These are phyloP conservation scores for Polypedilum vanderplanki DNA, from an alignment of 1,140 invertebrate genomes.

Conservation along the genomic window DNA sequence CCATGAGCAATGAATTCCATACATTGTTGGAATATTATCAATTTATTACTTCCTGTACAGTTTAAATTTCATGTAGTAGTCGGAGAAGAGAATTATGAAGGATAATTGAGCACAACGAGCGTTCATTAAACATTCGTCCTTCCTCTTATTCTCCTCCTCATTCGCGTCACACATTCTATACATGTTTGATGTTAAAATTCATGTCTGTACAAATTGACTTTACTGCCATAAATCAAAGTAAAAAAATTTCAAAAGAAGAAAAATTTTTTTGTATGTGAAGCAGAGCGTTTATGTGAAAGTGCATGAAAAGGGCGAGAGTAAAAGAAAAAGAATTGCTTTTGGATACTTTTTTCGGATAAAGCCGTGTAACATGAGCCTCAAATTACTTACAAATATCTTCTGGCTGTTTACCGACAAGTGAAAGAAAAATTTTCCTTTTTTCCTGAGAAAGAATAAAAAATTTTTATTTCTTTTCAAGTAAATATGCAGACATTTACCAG, in stretches of 20 bases:
- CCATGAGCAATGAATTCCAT: too few relatives aligned
- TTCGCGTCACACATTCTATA: background rate
- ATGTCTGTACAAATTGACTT: conserved; percentile 18
- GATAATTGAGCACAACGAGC: conserved; percentile 16
- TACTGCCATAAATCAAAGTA: background rate
- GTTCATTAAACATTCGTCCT: conserved; percentile 18
- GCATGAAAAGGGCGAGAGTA: background rate
- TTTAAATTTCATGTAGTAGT: background rate
- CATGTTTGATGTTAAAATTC: background rate
- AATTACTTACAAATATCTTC: conserved; percentile 24
- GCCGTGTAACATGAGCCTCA: background rate
- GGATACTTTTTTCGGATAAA: conserved; percentile 21
- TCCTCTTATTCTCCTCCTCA: background rate
- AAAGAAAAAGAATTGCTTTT: background rate
- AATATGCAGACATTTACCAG: too few relatives aligned
- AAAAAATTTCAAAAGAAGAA: background rate
- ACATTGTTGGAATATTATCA: background rate
- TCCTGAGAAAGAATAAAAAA: background rate
- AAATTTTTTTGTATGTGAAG: background rate
- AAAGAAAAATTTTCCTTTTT: background rate
- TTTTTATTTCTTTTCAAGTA: too few relatives aligned
- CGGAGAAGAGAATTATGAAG: background rate
- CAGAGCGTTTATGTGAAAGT: background rate
- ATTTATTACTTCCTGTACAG: background rate
- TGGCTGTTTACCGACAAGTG: background rate